Evolutionary conservation across 1,140 invertebrate species (phyloP), one percentile per base, ranked within the genome.

Genomic region (Trinorchestia longiramus): DNA sequence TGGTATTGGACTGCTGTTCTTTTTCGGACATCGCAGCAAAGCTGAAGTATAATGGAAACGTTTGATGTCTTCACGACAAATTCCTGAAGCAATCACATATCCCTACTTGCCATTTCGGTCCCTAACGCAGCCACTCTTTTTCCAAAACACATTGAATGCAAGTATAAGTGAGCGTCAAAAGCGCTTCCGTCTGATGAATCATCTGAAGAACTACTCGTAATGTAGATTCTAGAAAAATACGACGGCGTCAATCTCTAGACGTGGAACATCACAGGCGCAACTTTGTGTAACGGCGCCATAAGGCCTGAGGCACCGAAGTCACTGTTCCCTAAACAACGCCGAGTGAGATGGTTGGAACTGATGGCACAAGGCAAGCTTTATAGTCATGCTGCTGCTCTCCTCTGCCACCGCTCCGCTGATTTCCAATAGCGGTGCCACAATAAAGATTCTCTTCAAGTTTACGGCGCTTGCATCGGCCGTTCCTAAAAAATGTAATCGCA

Each of bases 381-480:
- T 43, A 91, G 88, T 43, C 36, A 15, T 91, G 88, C 88, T 43
- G 88, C 41, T 42, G 41, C 41, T 42, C 19, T 28, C 43, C 15
- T 91, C 41, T 42, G 43, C 88, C 88, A 28, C 28, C 62, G 43
- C 41, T 36, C 88, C 88, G 43, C 41, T 91, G 88, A 91, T 91
- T 91, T 91, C 43, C 88, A 23, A 91, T 23, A 91, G 41, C 88
- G 88, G 88, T 11, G 3, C 88, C 43, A 17, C 88, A 91, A 91
- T 91, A 91, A 91, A 91, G 88, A 91, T 91, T 91, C 88, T 91
- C 88, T 91, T 91, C 15, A 91, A 91, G 43, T 91, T 91, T 91
- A 91, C 88, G 87, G 88, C 88, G 19, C 41, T 42, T 11, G 88
- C 88, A 43, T 91, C 62, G 62, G 62, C 62, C 62, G 62, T 77